Evolutionary conservation across 2,797 vertebrate genomes (phyloP), one percentile per base, ranked within the genome.

Genomic region (Syngnathus rostellatus): DNA sequence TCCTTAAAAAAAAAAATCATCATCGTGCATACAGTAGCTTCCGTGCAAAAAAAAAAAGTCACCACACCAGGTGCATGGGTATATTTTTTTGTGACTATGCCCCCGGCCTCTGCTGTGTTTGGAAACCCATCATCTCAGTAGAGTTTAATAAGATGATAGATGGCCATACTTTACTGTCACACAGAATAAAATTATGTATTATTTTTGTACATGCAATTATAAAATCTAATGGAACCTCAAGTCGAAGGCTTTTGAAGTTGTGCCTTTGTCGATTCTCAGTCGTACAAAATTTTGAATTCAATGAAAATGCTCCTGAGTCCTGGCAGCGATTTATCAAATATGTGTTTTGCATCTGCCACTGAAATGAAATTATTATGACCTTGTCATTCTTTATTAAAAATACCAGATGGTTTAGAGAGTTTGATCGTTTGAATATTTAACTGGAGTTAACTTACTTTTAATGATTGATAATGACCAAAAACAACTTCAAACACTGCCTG

Each of bases 51-150:
- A 78, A 66, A 77, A 68, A 77, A 78, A 70, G 77, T 65, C 31
- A 65, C 79, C 74, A 66, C 78, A 65, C 78, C 83, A 85, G 84
- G 83, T 88, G 86, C 81, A 69, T 77, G 40, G 69, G 17, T 63
- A 37, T 59, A 43, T 81, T 50, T 81, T 69, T 7, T 69, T 7
- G 51, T 66, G 69, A 68, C 78, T 69, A 16, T 68, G 40, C 39
- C 55, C 64, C 12, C 1, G 41, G 60, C 41, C 60, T 25, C 0
- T n/a, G 41, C 41, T 31, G 41, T 25, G 16, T 45, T 45, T 31
- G 39, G 39, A 12, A 23, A 41, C 19, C 31, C 39, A 31, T 62
- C 40, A 25, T 62, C 60, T 62, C 41, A 6, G 55, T 58, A 31
- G 55, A 37, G 14, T 37, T 58, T 8, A 58, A 58, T 31, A 58